These are phyloP conservation scores for Lateolabrax maculatus DNA, from an alignment of 2,797 vertebrate species.

Conservation along the genomic window DNA sequence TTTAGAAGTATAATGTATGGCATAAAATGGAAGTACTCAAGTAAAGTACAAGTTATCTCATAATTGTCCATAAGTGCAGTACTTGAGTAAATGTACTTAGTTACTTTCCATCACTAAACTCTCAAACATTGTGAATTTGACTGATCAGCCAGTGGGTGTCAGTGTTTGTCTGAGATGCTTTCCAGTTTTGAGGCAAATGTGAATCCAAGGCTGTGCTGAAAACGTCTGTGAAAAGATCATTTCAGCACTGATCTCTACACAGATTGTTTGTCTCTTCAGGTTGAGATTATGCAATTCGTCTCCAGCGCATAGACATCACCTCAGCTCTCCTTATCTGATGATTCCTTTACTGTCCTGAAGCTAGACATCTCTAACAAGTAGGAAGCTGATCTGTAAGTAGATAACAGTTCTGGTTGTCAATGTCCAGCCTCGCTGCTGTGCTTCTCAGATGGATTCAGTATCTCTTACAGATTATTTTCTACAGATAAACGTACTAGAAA, in stretches of 20 bases:
- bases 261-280: neutral
- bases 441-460: neutral
- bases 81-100: neutral
- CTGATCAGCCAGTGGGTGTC: conserved; percentile 41
- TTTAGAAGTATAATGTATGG: too few species aligned
- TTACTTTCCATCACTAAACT: neutral
- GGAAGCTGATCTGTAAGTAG: conserved; percentile 16
- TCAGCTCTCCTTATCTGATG: conserved; percentile 9
- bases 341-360: conserved; percentile 4
- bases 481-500: neutral
- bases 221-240: neutral
- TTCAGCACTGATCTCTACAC: neutral
- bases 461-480: neutral
- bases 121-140: neutral
- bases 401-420: conserved; percentile 19
- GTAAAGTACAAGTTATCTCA: neutral
- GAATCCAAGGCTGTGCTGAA: neutral
- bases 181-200: neutral
- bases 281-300: neutral
- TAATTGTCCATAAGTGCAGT: neutral
- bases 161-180: conserved; percentile 33
- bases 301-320: neutral
- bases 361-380: neutral
- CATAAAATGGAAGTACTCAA: neutral
- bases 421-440: conserved; percentile 1